phyloP scores from a whole-genome alignment of 2,888 invertebrate genomes.

The Arrhopalites spinosus region DNA sequence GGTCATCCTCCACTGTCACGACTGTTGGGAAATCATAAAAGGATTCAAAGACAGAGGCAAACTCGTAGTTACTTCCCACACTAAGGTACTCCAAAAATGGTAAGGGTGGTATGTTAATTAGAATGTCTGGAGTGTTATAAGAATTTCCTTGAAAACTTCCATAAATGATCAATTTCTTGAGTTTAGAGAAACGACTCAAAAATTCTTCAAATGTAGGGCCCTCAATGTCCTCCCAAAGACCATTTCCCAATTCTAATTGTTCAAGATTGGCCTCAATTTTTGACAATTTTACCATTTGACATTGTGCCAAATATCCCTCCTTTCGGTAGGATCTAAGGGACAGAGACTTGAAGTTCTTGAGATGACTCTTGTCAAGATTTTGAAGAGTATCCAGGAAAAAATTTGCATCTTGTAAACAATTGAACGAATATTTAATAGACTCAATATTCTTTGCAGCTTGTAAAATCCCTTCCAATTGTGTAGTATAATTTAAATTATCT shows the following conservation, averaged over 20 bases:
- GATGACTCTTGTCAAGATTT: background rate
- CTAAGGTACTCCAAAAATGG: conserved; percentile 33
- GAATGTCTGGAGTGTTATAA: conserved; percentile 12
- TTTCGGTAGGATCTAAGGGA: conserved; percentile 28
- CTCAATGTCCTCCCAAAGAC: conserved; percentile 46
- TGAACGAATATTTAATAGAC: conserved; percentile 19
- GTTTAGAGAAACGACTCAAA: conserved; percentile 27
- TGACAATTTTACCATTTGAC: conserved; percentile 13
- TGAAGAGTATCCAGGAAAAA: background rate
- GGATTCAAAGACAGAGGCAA: background rate
- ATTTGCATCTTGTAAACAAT: conserved; percentile 10
- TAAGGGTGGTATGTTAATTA: conserved; percentile 39
- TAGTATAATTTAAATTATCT: background rate
- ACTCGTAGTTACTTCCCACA: conserved; percentile 48
- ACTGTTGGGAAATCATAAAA: no score
- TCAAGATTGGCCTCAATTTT: conserved; percentile 16
- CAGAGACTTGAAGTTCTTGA: conserved; percentile 21
- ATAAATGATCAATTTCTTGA: conserved; percentile 42
- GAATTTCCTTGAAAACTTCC: conserved; percentile 25
- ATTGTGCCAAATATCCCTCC: conserved; percentile 17
- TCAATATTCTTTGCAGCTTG: conserved; percentile 22
- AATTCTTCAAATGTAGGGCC: conserved; percentile 36
- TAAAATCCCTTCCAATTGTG: conserved; percentile 23
- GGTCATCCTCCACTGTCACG: background rate
- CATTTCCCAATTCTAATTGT: conserved; percentile 44